These are phyloP conservation scores for Caerostris extrusa DNA, from an alignment of 1,140 invertebrate species.

Conservation along the genomic window DNA sequence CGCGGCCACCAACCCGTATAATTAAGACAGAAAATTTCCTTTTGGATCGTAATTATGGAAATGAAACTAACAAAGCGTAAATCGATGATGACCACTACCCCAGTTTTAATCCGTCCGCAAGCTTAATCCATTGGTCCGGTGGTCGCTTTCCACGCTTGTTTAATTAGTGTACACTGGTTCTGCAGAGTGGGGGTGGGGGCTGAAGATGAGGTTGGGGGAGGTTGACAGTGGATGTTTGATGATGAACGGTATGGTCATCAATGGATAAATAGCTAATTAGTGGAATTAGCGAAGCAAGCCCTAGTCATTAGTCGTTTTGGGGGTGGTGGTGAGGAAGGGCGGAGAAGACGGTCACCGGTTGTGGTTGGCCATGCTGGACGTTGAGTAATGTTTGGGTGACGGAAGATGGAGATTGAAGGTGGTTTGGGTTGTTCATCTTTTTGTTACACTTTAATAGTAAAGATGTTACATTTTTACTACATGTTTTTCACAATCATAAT, in stretches of 20 bases:
- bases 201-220: background rate
- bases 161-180: slow-evolving; percentile 52
- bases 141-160: slow-evolving; percentile 18
- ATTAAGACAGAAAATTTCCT: slow-evolving; percentile 63
- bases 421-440: background rate
- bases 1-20: slow-evolving; percentile 43
- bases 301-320: slow-evolving; percentile 44
- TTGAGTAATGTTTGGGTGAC: background rate
- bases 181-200: background rate
- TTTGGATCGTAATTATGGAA: slow-evolving; percentile 58
- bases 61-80: slow-evolving; percentile 51
- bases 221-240: slow-evolving; percentile 36
- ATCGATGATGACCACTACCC: slow-evolving; percentile 23
- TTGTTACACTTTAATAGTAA: background rate
- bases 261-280: slow-evolving; percentile 75
- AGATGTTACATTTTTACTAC: too few species aligned
- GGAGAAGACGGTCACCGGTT: background rate
- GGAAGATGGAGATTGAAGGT: background rate
- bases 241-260: slow-evolving; percentile 60
- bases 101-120: slow-evolving; percentile 7
- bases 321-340: background rate
- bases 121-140: slow-evolving; percentile 35
- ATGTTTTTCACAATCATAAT: too few species aligned
- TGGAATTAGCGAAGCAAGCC: slow-evolving; percentile 68
- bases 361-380: background rate